Percentiles rank a stretch among this genome's conserved stretches.
Conservation (phyloP, 2,113 vertebrate genomes). For the Sinocyclocheilus grahami region DNA sequence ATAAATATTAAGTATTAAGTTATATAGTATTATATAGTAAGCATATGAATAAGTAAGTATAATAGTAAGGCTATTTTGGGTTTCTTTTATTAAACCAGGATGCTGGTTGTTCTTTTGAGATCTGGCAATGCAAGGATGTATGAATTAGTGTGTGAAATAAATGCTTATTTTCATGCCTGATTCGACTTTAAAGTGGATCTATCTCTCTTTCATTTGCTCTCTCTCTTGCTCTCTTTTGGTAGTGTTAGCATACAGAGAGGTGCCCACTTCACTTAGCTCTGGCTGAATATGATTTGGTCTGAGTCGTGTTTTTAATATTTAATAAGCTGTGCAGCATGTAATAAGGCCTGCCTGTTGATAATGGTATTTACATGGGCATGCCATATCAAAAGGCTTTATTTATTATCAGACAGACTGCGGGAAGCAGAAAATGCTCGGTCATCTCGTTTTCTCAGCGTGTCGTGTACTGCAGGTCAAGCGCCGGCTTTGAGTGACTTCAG, state of each 20-base stretch:
- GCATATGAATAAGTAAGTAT: too few relatives aligned
- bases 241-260: constrained; percentile 16
- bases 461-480: not conserved
- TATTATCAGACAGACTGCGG: constrained; percentile 54
- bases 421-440: constrained; percentile 9
- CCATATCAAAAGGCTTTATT: constrained; percentile 53
- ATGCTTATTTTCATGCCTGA: not conserved
- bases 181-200: not conserved
- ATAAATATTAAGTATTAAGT: not conserved
- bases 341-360: constrained; percentile 50
- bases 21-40: too few relatives aligned
- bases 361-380: constrained; percentile 58
- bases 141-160: constrained; percentile 3
- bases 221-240: not conserved
- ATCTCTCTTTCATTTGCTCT: not conserved
- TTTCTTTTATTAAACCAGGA: not conserved
- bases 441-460: not conserved
- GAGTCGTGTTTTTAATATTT: constrained; percentile 53
- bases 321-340: constrained; percentile 49
- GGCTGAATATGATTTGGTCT: constrained; percentile 36
- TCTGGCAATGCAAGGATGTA: not conserved
- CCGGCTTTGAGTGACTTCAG: constrained; percentile 7
- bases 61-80: not conserved
- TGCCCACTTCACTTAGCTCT: constrained; percentile 22
- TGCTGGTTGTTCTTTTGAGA: not conserved